Percentiles rank a stretch among this genome's conserved stretches.
Evolutionary conservation across 2,113 vertebrate genomes (phyloP).

Genomic region (Notothenia coriiceps): DNA sequence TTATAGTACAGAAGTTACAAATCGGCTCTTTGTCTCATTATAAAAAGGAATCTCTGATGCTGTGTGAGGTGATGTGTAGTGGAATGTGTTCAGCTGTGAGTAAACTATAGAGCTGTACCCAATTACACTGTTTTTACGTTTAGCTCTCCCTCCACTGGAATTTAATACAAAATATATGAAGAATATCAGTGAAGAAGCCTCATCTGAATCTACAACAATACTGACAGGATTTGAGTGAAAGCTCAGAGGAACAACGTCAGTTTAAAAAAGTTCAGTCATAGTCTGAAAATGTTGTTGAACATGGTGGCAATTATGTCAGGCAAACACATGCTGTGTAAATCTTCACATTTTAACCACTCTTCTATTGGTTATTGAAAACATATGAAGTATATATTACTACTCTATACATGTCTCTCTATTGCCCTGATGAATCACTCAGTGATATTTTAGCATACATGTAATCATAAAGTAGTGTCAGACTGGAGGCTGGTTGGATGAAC

Average conservation of each 20-base stretch:
- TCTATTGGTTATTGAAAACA: not conserved
- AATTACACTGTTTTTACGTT: too few species aligned
- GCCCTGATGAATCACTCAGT: not conserved
- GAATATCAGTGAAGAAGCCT: too few species aligned
- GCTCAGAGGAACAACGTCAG: not conserved
- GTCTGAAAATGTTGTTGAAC: not conserved
- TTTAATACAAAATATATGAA: too few species aligned
- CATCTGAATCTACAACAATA: too few species aligned
- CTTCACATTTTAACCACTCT: not conserved
- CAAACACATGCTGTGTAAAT: not conserved
- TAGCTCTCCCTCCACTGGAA: too few species aligned
- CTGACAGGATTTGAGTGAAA: not conserved
- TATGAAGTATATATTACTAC: too few species aligned
- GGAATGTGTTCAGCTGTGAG: not conserved
- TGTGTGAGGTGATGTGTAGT: not conserved
- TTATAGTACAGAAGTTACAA: not conserved
- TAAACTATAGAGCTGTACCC: not conserved
- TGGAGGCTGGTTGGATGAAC: conserved; percentile 1
- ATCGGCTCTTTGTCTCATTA: not conserved
- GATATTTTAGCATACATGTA: not conserved
- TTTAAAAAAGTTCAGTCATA: not conserved
- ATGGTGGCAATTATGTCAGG: not conserved
- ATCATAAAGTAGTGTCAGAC: not conserved
- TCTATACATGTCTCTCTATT: not conserved
- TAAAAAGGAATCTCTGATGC: not conserved